phyloP scores from a whole-genome alignment of 2,113 vertebrate species.

The Agapornis roseicollis region DNA sequence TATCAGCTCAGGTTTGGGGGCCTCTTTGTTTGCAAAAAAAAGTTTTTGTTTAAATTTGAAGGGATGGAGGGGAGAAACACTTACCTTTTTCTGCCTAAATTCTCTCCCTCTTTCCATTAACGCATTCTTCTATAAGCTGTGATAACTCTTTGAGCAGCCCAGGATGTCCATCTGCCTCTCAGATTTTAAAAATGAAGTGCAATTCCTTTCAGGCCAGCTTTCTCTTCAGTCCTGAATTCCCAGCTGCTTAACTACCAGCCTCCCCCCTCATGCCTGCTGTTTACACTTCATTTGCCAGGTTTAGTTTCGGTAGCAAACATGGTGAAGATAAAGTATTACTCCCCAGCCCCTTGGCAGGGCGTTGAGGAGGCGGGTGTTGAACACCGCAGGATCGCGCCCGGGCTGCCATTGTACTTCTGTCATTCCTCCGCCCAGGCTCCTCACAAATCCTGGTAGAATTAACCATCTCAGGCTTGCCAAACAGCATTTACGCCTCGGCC shows the following conservation, averaged over 20 bases:
- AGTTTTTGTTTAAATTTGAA: background rate
- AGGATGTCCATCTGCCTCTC: background rate
- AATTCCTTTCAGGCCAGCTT: conserved; percentile 23
- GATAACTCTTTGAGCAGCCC: background rate
- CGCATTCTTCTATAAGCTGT: background rate
- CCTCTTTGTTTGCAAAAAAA: background rate
- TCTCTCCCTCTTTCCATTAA: background rate
- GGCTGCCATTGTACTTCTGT: conserved; percentile 55
- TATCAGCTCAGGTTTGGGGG: background rate
- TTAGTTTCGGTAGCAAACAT: background rate
- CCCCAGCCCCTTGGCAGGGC: background rate
- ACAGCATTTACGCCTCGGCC: background rate
- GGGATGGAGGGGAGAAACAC: background rate
- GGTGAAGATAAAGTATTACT: conserved; percentile 1
- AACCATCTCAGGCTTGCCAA: conserved; percentile 12
- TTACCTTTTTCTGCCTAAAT: conserved; percentile 16
- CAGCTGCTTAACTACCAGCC: conserved; percentile 48
- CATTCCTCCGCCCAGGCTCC: background rate
- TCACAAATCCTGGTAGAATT: conserved; percentile 21
- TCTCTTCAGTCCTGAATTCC: conserved; percentile 13
- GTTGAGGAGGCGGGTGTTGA: background rate
- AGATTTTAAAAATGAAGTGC: background rate
- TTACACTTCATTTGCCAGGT: conserved; percentile 16
- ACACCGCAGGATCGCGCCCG: background rate
- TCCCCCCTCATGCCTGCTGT: background rate